Evolutionary conservation across 2,797 vertebrate species (phyloP).

Genomic region (Coluber constrictor): DNA sequence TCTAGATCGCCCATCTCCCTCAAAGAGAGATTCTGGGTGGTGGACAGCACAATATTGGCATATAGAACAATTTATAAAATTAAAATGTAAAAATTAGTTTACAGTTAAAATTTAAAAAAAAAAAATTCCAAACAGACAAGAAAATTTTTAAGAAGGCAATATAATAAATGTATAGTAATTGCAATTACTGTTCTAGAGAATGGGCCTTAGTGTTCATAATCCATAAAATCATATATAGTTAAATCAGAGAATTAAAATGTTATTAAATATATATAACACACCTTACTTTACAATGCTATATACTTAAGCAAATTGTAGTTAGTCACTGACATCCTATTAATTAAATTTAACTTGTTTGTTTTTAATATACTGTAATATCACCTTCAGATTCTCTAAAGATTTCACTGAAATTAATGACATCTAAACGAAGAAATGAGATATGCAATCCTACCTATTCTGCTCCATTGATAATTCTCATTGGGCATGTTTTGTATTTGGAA

Average conservation of each 20-base stretch:
- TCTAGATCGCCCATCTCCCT: not conserved
- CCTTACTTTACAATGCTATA: not conserved
- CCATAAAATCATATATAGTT: not conserved
- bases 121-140: not conserved
- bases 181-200: not conserved
- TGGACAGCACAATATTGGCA: not conserved
- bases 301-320: not conserved
- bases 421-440: not conserved
- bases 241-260: not conserved
- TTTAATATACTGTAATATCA: not conserved
- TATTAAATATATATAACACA: not conserved
- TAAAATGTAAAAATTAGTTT: not conserved
- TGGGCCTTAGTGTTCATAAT: not conserved
- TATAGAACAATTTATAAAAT: not conserved
- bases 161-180: not conserved
- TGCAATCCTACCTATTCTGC: not conserved
- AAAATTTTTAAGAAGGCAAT: not conserved
- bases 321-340: not conserved
- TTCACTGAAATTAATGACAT: not conserved
- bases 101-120: not conserved
- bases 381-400: not conserved
- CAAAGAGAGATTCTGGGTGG: not conserved
- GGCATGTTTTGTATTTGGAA: not conserved
- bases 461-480: not conserved
- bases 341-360: not conserved